phyloP scores from a whole-genome alignment of 2,888 invertebrate genomes.

The Archips crataeganus region DNA sequence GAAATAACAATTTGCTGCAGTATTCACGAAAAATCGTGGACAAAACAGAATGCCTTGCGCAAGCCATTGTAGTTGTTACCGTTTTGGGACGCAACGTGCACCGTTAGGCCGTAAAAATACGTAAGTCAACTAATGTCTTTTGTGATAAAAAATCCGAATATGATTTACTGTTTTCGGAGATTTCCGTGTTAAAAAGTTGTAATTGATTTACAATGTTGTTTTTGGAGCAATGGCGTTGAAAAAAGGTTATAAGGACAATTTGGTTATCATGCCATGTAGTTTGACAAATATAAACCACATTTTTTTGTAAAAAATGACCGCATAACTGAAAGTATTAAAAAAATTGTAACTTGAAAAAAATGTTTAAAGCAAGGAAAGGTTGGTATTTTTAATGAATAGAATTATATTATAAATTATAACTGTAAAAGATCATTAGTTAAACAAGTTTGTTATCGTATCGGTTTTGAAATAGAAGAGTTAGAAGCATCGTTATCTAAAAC shows the following conservation, averaged over 20 bases:
- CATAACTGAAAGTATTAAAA: not conserved
- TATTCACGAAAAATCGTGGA: constrained; percentile 75
- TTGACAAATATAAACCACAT: constrained; percentile 17
- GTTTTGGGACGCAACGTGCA: constrained; percentile 68
- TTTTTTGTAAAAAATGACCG: constrained; percentile 10
- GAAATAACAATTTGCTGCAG: constrained; percentile 63
- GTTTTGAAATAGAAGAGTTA: constrained; percentile 40
- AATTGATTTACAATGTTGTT: constrained; percentile 40
- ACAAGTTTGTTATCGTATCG: constrained; percentile 20
- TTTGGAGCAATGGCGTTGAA: not conserved
- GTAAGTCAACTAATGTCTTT: constrained; percentile 74
- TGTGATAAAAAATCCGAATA: constrained; percentile 75
- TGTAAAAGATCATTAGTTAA: constrained; percentile 7
- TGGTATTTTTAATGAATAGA: not conserved
- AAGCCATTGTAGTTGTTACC: constrained; percentile 72
- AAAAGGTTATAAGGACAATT: not conserved
- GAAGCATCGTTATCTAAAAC: constrained; percentile 54
- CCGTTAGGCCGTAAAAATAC: constrained; percentile 73
- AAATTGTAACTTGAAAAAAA: not conserved
- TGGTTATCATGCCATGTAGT: not conserved
- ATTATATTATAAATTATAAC: no score
- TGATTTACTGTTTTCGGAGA: constrained; percentile 70
- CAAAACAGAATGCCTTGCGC: constrained; percentile 77
- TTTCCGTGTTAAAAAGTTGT: constrained; percentile 24
- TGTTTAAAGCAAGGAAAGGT: not conserved